phyloP scores from a whole-genome alignment of 2,888 invertebrate species.

The Synanthedon formicaeformis region DNA sequence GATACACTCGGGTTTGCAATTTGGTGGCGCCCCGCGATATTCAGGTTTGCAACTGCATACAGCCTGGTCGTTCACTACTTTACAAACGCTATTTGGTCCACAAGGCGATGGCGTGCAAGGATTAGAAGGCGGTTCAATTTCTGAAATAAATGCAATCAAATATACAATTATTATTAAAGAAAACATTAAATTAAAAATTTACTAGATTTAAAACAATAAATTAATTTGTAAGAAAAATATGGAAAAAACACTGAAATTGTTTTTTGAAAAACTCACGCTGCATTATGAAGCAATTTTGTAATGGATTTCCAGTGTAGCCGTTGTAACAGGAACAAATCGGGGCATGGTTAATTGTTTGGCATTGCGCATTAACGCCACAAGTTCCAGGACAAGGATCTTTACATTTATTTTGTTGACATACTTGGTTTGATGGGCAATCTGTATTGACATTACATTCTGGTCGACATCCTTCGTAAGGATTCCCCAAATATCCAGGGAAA shows the following conservation, averaged over 20 bases:
- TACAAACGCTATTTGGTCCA: constrained; percentile 85
- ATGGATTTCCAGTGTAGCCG: constrained; percentile 76
- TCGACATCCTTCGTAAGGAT: constrained; percentile 77
- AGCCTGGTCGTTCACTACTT: constrained; percentile 76
- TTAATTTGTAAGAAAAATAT: not conserved
- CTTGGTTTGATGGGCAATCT: constrained; percentile 78
- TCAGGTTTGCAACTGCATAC: constrained; percentile 78
- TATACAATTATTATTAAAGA: not conserved
- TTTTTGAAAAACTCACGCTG: constrained; percentile 30
- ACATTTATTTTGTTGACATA: constrained; percentile 81
- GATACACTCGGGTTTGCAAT: constrained; percentile 80
- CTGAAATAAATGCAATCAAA: constrained; percentile 24
- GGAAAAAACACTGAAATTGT: no score
- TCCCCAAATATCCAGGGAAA: constrained; percentile 73
- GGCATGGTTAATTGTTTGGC: constrained; percentile 78
- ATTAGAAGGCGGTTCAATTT: constrained; percentile 36
- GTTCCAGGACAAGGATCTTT: constrained; percentile 81
- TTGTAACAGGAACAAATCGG: constrained; percentile 77
- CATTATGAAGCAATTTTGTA: constrained; percentile 39
- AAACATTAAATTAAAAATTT: not conserved
- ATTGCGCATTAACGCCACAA: constrained; percentile 79
- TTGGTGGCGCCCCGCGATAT: constrained; percentile 75
- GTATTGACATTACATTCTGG: constrained; percentile 82
- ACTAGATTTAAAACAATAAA: not conserved
- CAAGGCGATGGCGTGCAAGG: constrained; percentile 85